Base-by-base conservation (phyloP, 2,113 vertebrate species). In the Melanocharis versteri region DNA sequence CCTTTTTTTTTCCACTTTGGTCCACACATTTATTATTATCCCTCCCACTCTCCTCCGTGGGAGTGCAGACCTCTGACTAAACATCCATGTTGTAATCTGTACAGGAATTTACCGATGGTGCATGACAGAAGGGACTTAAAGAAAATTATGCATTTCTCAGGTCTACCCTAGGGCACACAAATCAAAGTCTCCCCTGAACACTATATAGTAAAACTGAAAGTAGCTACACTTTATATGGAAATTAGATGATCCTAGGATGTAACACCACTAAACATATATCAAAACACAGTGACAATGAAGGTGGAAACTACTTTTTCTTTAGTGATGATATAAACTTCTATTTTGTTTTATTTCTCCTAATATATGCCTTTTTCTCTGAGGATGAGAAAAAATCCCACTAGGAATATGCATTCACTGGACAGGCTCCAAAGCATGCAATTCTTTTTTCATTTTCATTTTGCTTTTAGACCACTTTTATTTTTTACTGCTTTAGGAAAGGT, bases 221-320 rank as follows among this genome's bases (percentile, higher is more conserved):
- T 92, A 97, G 91, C 89, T 95, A 94, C 89, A 97, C 96, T 98
- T 98, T 98, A 97, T 97, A 98, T 98, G 98, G 97, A 98, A 98
- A 98, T 98, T 91, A 97, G 97, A 90, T 97, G 84, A 95, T 98
- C 86, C 86, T 86, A 91, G 87, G 96, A 96, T 83, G 82, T 94
- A 97, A 96, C 84, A 79, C 62, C 85, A 45, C 93, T 83, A 94
- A 97, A 88, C 86, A 97, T 98, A 96, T 83, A 97, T 98, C 96
- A 98, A 97, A 97, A 95, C 40, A 69, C 47, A 93, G 92, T 24
- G 92, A 96, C 96, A 97, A 90, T 13, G 64, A 96, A 96, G 19
- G 39, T 50, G 83, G 86, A 93, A 96, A 76, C 92, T 75, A 68
- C 31, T 54, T 94, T 92, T 96, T 90, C 80, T 68, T 70, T 65